phyloP scores from a whole-genome alignment of 2,113 vertebrate species.

The Cyanistes caeruleus region DNA sequence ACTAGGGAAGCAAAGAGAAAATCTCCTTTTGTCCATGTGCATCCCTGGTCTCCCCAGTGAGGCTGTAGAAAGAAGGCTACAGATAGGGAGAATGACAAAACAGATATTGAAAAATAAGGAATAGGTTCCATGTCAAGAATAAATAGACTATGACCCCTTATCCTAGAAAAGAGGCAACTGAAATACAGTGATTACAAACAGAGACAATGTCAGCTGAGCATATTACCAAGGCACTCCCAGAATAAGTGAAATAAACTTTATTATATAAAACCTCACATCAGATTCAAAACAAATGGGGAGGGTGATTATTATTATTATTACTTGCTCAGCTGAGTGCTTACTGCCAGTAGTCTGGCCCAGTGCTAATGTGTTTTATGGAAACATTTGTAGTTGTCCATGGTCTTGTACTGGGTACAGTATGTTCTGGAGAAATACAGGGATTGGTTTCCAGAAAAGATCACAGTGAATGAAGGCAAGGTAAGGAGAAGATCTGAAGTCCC shows the following conservation, averaged over 20 bases:
- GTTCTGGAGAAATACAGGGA: background rate
- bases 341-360: background rate
- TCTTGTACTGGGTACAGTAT: background rate
- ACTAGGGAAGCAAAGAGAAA: background rate
- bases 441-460: background rate
- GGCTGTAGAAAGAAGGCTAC: background rate
- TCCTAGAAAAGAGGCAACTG: background rate
- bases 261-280: background rate
- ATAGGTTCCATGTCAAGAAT: background rate
- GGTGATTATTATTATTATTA: background rate
- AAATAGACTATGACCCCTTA: background rate
- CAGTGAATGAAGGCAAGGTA: background rate
- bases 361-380: background rate
- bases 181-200: background rate
- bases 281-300: background rate
- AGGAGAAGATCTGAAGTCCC: background rate
- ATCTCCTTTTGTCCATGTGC: background rate
- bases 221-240: background rate
- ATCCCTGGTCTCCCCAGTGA: background rate
- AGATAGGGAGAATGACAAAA: background rate
- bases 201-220: background rate
- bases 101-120: background rate
- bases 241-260: background rate
- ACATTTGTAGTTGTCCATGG: background rate
- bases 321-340: background rate